Percentiles rank a stretch among this genome's conserved stretches.
Conservation (phyloP, 2,888 invertebrate genomes). For the Auanema sp. region DNA sequence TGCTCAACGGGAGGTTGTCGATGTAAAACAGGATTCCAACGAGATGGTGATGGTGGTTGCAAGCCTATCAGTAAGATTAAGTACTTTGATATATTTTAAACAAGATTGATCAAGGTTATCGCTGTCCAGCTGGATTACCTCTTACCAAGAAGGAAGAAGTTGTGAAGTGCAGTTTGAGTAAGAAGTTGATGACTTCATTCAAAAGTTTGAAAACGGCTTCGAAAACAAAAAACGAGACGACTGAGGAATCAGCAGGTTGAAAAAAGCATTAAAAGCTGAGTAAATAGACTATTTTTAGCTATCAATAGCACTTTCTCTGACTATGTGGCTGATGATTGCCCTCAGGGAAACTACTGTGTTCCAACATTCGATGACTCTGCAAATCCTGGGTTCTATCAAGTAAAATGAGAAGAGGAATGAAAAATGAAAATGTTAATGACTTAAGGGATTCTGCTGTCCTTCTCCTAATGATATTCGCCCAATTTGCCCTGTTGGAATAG, state of each 20-base stretch:
- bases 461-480: conserved; percentile 51
- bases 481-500: conserved; percentile 56
- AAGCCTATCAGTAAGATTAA: conserved; percentile 51
- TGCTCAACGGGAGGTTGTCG: conserved; percentile 58
- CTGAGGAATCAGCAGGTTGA: conserved; percentile 19
- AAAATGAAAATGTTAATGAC: conserved; percentile 3
- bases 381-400: conserved; percentile 47
- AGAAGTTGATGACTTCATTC: conserved; percentile 9
- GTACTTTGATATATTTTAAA: too few relatives aligned
- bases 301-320: conserved; percentile 6
- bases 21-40: conserved; percentile 58
- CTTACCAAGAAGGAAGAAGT: conserved; percentile 15
- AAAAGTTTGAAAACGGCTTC: conserved; percentile 22
- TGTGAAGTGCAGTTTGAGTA: conserved; percentile 1
- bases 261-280: conserved; percentile 12
- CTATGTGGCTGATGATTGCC: conserved; percentile 39
- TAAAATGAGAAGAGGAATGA: conserved; percentile 7
- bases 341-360: conserved; percentile 54
- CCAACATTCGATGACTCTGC: conserved; percentile 55
- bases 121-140: conserved; percentile 8
- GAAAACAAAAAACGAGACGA: conserved; percentile 18
- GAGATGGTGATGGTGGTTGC: conserved; percentile 60
- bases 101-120: conserved; percentile 7
- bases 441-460: conserved; percentile 59
- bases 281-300: neutral